A percentile compares a stretch with the other conserved stretches of the same genome.
Evolutionary conservation across 2,797 vertebrate genomes (phyloP).

Genomic region (Helostoma temminkii): DNA sequence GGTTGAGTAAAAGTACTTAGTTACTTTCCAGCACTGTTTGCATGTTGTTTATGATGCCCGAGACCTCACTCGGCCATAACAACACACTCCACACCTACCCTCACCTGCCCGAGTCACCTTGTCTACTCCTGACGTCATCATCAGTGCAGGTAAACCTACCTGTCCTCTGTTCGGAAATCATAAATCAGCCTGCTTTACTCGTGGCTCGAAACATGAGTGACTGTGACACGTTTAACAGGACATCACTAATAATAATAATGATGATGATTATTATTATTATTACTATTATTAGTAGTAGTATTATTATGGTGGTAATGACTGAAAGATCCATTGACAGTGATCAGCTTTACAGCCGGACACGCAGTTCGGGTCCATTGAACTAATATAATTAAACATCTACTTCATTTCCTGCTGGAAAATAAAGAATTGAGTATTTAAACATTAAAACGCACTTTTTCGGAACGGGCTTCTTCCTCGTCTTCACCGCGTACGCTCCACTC

Average conservation of each 20-base stretch:
- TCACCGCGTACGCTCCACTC: constrained; percentile 48
- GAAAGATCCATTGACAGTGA: background rate
- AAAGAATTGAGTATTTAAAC: background rate
- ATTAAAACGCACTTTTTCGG: constrained; percentile 53
- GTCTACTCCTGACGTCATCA: constrained; percentile 14
- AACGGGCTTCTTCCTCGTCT: constrained; percentile 67
- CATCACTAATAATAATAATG: no score
- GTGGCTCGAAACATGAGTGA: background rate
- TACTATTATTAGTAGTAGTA: no score
- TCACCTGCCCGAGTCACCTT: constrained; percentile 14
- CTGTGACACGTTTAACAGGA: background rate
- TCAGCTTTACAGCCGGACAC: background rate
- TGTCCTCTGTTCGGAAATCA: background rate
- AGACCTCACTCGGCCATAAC: no score
- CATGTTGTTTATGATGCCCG: no score
- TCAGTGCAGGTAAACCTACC: constrained; percentile 10
- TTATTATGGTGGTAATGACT: background rate
- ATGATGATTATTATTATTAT: background rate
- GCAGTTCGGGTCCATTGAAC: background rate
- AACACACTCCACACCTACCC: background rate
- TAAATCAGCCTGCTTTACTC: background rate
- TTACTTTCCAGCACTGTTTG: background rate
- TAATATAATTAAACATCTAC: background rate
- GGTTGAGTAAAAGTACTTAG: background rate
- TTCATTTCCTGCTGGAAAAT: constrained; percentile 1